Base-by-base conservation (phyloP, 2,113 vertebrate genomes). In the Hippocampus abdominalis region DNA sequence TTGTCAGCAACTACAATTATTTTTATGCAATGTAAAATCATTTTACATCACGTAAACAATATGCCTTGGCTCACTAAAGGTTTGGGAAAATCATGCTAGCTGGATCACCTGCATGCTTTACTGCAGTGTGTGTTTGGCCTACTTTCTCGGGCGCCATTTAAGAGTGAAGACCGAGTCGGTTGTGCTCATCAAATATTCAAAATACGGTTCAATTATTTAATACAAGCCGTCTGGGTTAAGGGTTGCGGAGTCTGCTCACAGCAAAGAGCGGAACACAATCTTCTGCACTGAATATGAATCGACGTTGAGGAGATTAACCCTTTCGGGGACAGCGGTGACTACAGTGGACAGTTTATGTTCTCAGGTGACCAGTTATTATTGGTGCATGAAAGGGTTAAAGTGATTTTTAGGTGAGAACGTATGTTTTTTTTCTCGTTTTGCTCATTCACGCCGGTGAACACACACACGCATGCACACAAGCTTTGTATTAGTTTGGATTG, bases 191-290 rank as follows among this genome's bases (percentile, higher is more conserved):
- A 71, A 81, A 85, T 74, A 86, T 88, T 88, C 56, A 78, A 86
- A 77, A 77, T 71, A 78, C 25, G 53, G 71, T 77, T 87, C 25
- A 86, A 87, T 87, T 85, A 87, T 89, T 85, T 69, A 87, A 60
- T 66, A 78, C 12, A 75, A 66, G 59, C 70, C 57, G 87, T 86
- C 81, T 89, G 82, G 75, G 74, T 79, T 62, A 72, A 46, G 25
- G 73, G 27, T 75, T 73, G 73, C 13, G 66, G 9, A 62, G 57
- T 60, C 69, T 44, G 67, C 60, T 59, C 36, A 59, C 25, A 23
- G 25, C 25, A 12, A 59, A 59, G 12, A 2, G 13, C 11, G 11
- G 3, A 16, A 27, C 25, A 29, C 16, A 16, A 16, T 59, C 27
- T 18, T 59, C 25, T 29, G 13, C 57, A 32, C 6, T 3, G 25